Percentiles rank a stretch among this genome's conserved stretches.
phyloP scores from a whole-genome alignment of 2,888 invertebrate genomes.

The Ceramica pisi region DNA sequence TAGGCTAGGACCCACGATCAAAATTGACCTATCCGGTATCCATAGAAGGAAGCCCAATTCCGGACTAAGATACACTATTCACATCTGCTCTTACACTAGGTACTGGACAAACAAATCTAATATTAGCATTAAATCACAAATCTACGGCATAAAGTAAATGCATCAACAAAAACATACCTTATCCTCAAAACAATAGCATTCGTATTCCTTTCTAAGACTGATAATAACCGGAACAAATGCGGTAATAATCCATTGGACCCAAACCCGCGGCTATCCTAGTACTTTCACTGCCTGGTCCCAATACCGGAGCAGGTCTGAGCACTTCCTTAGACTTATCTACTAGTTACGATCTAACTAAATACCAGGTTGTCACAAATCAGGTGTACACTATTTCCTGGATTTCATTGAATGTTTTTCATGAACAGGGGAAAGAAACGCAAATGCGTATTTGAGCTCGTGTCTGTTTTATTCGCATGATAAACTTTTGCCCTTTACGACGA shows the following conservation, averaged over 20 bases:
- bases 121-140: constrained; percentile 37
- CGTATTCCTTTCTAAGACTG: neutral
- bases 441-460: neutral
- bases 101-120: constrained; percentile 21
- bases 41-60: too few relatives aligned
- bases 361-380: constrained; percentile 3
- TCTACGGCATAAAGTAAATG: constrained; percentile 12
- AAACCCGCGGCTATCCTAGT: constrained; percentile 57
- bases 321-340: constrained; percentile 66
- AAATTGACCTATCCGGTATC: too few relatives aligned
- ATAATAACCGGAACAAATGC: constrained; percentile 47
- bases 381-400: neutral
- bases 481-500: too few relatives aligned
- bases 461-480: neutral
- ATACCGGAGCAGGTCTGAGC: constrained; percentile 63
- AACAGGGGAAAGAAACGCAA: neutral
- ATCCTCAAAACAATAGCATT: neutral
- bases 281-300: constrained; percentile 70
- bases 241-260: constrained; percentile 47
- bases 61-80: too few relatives aligned
- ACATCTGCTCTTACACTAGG: neutral
- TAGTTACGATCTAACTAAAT: constrained; percentile 60
- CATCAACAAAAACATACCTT: constrained; percentile 10
- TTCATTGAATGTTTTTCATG: constrained; percentile 5
- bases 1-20: too few relatives aligned